Evolutionary conservation across 1,140 invertebrate species (phyloP), one percentile per base, ranked within the genome.

Genomic region (Neuroterus valhalla): DNA sequence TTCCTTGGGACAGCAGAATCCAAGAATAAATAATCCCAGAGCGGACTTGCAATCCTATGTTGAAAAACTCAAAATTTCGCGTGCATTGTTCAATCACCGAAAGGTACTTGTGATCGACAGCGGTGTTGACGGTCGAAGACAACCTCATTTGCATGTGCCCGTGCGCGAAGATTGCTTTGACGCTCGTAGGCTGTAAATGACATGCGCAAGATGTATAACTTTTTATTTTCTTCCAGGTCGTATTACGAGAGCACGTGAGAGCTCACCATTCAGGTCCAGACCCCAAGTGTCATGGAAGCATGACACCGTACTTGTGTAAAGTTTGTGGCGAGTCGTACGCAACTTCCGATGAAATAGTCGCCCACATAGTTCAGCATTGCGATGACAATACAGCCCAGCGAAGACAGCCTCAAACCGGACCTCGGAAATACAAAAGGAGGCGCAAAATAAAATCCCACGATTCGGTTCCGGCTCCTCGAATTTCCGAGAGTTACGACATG

Each of bases 211-310:
- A 38, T 38, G 10, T 8, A 38, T 38, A 11, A 1, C 21, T 44
- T 21, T 2, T 73, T 70, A 26, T 71, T 78, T 23, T 74, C 42
- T 78, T 78, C 19, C 70, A 91, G 91, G 95, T 96, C 2, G 95
- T 96, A 38, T 86, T 96, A 17, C 91, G 95, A 19, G 95, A 96
- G 83, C 95, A 96, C 81, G 95, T 96, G 19, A 91, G 95, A 50
- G 95, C 94, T 17, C 95, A 96, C 87, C 95, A 96, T 87, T 96
- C 95, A 1, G 94, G 93, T 3, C 91, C 94, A 17, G 94, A 95
- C 90, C 91, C 92, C 4, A 91, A 93, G 68, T 89, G 86, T 55
- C 89, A 92, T 74, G 88, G 90, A 79, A 86, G 88, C 50, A 78
- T 91, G 79, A 91, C 91, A 0, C 92, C 93, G 0, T 96, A 93